Evolutionary conservation across 1,140 invertebrate genomes (phyloP), one percentile per base, ranked within the genome.

Genomic region (Cyrtorhinus lividipennis): DNA sequence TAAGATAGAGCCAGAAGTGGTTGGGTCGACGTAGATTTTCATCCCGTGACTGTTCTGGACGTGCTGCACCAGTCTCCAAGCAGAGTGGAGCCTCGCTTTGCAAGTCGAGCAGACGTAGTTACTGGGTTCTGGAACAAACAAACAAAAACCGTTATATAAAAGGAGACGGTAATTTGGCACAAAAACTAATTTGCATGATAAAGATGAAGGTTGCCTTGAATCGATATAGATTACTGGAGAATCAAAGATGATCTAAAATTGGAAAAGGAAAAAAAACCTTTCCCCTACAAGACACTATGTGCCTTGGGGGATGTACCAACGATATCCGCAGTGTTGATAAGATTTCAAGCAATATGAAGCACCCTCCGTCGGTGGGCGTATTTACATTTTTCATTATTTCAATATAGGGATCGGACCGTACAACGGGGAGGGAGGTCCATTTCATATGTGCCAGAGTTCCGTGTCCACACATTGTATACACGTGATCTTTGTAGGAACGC

Each of bases 91-190:
- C 46, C 88, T 83, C 60, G 87, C 84, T 67, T 93, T 93, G 76
- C 95, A 98, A 27, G 93, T 95, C 18, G 85, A 92, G 74, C 95
- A 98, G 45, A 92, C 85, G 73, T 95, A 90, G 78, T 89, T 90
- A 73, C 86, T 86, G 64, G 95, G 94, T 79, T 98, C 95, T 97
- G 87, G 53, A 83, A 88, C 81, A 80, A 77, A n/a, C n/a, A n/a
- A n/a, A n/a, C n/a, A n/a, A n/a, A n/a, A n/a, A n/a, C n/a, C n/a
- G n/a, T n/a, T n/a, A n/a, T n/a, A n/a, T n/a, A n/a, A n/a, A n/a
- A n/a, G n/a, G n/a, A n/a, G n/a, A n/a, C n/a, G n/a, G n/a, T n/a
- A n/a, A n/a, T n/a, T n/a, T n/a, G n/a, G n/a, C n/a, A n/a, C n/a
- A n/a, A n/a, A n/a, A n/a, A n/a, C n/a, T n/a, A n/a, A n/a, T n/a